Percentiles rank a stretch among this genome's conserved stretches.
Conservation (phyloP, 2,113 vertebrate genomes). For the Colossoma macropomum region DNA sequence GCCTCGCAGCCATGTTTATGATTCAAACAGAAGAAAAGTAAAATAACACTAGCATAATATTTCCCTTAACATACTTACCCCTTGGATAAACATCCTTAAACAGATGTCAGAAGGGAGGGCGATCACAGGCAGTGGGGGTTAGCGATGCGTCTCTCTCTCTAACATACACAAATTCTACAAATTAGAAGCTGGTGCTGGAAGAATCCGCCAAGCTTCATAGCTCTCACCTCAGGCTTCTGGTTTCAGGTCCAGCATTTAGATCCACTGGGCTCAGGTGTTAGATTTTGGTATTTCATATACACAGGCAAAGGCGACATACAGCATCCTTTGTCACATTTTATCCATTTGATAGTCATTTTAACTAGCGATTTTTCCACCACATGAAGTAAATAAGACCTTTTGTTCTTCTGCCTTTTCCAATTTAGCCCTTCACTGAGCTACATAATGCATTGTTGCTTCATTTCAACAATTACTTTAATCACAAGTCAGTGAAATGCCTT, state of each 20-base stretch:
- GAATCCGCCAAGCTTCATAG: slow-evolving; percentile 7
- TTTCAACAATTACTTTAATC: slow-evolving; percentile 11
- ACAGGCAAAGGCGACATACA: too few relatives aligned
- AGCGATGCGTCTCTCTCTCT: slow-evolving; percentile 41
- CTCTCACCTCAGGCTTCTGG: background rate
- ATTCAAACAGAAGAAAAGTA: slow-evolving; percentile 74
- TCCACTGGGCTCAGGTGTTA: background rate
- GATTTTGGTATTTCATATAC: background rate
- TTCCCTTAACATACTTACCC: slow-evolving; percentile 76
- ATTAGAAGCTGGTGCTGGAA: slow-evolving; percentile 74
- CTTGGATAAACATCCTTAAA: slow-evolving; percentile 77
- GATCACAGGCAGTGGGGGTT: slow-evolving; percentile 67
- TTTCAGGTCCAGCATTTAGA: background rate
- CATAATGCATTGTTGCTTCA: slow-evolving; percentile 32
- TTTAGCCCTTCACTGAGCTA: slow-evolving; percentile 45
- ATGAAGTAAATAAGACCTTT: slow-evolving; percentile 38
- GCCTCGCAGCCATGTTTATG: slow-evolving; percentile 68
- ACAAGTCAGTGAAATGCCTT: background rate
- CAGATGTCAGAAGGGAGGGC: slow-evolving; percentile 72
- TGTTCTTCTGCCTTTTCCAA: slow-evolving; percentile 27
- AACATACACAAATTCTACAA: slow-evolving; percentile 68
- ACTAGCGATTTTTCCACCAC: background rate
- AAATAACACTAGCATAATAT: slow-evolving; percentile 80
- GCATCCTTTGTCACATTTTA: background rate
- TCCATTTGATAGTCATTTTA: background rate